phyloP scores from a whole-genome alignment of 2,797 vertebrate genomes.

The Mareca penelope region DNA sequence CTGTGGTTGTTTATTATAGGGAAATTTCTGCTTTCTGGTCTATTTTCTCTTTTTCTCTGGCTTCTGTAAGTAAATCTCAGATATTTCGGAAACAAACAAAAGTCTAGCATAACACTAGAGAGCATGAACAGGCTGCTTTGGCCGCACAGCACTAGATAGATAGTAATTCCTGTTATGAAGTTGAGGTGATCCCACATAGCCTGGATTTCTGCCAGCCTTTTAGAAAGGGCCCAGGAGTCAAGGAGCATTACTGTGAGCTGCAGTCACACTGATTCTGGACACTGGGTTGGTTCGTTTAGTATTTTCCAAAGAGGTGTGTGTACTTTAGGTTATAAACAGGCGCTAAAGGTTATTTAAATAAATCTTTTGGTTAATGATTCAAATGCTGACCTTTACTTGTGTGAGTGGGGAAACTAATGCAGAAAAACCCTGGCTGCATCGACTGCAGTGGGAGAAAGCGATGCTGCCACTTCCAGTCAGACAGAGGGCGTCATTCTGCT shows the following conservation, averaged over 20 bases:
- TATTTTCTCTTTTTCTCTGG: neutral
- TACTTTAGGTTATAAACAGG: neutral
- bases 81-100: neutral
- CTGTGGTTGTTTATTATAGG: neutral
- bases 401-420: rapidly evolving
- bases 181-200: rapidly evolving
- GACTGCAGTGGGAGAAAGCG: neutral
- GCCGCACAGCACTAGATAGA: neutral
- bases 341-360: neutral
- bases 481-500: neutral
- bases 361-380: neutral
- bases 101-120: neutral
- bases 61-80: neutral
- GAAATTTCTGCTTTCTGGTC: neutral
- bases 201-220: neutral
- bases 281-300: neutral
- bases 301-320: neutral
- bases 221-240: neutral
- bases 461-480: neutral
- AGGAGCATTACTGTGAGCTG: neutral
- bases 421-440: neutral
- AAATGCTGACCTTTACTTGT: neutral
- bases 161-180: neutral
- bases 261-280: neutral
- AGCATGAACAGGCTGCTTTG: neutral